Conservation (phyloP, 2,888 invertebrate species). For the Agrotis ipsilon region DNA sequence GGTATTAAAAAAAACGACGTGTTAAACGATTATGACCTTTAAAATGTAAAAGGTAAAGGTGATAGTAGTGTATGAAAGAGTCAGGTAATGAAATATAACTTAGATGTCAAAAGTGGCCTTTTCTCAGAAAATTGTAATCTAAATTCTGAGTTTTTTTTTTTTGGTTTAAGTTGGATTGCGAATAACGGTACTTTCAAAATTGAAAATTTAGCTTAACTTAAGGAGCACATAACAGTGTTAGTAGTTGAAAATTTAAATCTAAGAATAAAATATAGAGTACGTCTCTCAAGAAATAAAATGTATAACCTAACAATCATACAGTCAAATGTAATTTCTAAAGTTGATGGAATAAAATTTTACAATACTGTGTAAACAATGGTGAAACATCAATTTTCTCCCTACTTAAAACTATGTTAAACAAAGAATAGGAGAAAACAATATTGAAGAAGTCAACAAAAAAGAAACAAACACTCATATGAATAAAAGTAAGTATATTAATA, state of each 20-base stretch:
- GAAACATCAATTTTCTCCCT: no score
- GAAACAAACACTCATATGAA: neutral
- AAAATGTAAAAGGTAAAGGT: neutral
- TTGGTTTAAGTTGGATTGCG: conserved; percentile 18
- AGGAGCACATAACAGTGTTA: no score
- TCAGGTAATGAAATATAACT: conserved; percentile 47
- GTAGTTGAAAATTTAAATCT: no score
- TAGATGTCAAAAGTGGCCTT: conserved; percentile 24
- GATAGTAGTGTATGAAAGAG: conserved; percentile 17
- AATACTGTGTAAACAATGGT: no score
- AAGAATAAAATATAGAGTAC: no score
- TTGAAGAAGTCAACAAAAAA: neutral
- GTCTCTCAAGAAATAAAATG: no score
- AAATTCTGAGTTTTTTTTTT: conserved; percentile 21
- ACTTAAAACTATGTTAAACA: neutral
- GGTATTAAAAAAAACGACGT: neutral
- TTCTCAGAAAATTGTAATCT: conserved; percentile 47
- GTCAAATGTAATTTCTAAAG: no score
- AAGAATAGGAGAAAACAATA: neutral
- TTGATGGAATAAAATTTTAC: no score
- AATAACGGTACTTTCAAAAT: conserved; percentile 25
- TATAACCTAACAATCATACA: no score
- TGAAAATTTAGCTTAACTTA: neutral
- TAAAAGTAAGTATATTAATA: no score
- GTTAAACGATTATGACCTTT: conserved; percentile 41